Percentiles rank a stretch among this genome's conserved stretches.
phyloP scores from a whole-genome alignment of 2,113 vertebrate genomes.

The Acinonyx jubatus region DNA sequence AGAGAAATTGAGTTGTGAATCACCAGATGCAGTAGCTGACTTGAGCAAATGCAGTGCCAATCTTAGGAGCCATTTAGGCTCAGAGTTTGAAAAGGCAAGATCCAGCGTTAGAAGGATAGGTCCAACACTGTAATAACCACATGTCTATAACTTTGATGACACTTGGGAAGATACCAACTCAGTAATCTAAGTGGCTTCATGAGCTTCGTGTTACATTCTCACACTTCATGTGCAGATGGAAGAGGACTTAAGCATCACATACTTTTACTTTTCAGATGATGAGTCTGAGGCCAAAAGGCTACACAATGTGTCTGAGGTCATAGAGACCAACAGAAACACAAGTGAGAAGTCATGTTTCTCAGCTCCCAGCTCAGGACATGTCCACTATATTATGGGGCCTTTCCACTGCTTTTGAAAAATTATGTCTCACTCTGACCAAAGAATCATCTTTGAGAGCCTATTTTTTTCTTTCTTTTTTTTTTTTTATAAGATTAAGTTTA shows the following conservation, averaged over 20 bases:
- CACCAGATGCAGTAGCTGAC: background rate
- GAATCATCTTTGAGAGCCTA: background rate
- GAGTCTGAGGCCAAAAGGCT: background rate
- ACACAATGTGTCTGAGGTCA: background rate
- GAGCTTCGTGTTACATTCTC: background rate
- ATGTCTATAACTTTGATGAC: background rate
- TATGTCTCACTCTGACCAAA: background rate
- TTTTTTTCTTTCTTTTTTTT: background rate
- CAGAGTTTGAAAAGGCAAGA: background rate
- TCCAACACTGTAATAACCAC: background rate
- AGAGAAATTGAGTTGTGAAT: background rate
- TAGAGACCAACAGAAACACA: background rate
- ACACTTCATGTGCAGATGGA: background rate
- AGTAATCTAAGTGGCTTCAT: background rate
- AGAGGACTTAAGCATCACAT: background rate
- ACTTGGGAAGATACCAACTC: background rate
- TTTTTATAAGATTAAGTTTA: background rate
- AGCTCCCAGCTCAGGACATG: background rate
- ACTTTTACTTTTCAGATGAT: background rate
- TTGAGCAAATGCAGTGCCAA: background rate
- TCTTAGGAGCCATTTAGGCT: background rate
- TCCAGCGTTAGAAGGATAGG: background rate
- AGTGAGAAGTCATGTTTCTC: background rate
- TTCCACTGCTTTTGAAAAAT: background rate
- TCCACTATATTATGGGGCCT: background rate